Percentiles rank a stretch among this genome's conserved stretches.
These are phyloP conservation scores for Zapus hudsonius DNA, from an alignment of 2,113 vertebrate species.

Conservation along the genomic window DNA sequence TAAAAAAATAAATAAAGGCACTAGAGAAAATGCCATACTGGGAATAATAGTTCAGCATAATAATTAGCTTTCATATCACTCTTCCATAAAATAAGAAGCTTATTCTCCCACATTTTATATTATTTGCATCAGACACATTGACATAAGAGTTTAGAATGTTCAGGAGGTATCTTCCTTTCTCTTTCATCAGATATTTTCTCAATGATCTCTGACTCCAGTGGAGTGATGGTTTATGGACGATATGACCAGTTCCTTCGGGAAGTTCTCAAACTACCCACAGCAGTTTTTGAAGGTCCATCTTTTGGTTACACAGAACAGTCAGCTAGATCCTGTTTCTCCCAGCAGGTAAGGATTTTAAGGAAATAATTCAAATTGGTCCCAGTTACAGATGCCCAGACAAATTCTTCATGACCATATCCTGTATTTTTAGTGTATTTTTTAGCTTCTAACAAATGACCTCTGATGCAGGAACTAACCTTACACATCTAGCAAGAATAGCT, in stretches of 20 bases:
- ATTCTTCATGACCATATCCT: not conserved
- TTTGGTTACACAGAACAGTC: conserved; percentile 98
- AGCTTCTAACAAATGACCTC: not conserved
- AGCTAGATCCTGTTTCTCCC: conserved; percentile 94
- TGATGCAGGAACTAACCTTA: not conserved
- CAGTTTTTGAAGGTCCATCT: conserved; percentile 97
- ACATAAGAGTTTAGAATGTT: not conserved
- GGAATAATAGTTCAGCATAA: conserved; percentile 52
- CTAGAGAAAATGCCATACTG: not conserved
- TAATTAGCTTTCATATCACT: conserved; percentile 60
- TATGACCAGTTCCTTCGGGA: conserved; percentile 97
- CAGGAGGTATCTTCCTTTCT: conserved; percentile 15
- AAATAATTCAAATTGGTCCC: not conserved
- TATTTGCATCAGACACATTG: not conserved
- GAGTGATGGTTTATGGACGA: conserved; percentile 94
- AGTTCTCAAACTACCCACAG: conserved; percentile 96
- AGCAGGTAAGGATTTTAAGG: conserved; percentile 89
- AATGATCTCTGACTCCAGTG: conserved; percentile 95
- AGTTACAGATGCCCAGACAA: not conserved
- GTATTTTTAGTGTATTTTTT: not conserved
- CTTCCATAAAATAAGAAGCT: not conserved
- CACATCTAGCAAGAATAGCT: not conserved
- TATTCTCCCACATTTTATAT: not conserved
- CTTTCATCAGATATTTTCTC: conserved; percentile 95
- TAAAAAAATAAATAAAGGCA: not conserved